phyloP scores from a whole-genome alignment of 1,140 invertebrate genomes.

The Babylonia areolata region DNA sequence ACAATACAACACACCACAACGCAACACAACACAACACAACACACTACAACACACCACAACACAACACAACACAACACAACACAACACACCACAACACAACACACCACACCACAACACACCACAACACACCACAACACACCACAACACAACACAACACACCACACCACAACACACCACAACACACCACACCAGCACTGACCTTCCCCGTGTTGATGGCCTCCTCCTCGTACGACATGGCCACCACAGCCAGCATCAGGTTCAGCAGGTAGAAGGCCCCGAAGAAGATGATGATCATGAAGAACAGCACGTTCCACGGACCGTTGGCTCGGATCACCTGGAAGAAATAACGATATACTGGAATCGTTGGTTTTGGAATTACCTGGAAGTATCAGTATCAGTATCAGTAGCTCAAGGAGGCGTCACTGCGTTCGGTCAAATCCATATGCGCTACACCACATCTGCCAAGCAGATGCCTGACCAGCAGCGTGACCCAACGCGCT shows the following conservation, averaged over 20 bases:
- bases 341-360: no score
- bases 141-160: neutral
- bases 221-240: slow-evolving; percentile 97
- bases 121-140: neutral
- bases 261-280: slow-evolving; percentile 98
- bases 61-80: no score
- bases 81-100: neutral
- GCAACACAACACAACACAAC: no score
- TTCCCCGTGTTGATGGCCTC: slow-evolving; percentile 69
- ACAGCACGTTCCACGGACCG: slow-evolving; percentile 98
- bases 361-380: no score
- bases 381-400: no score
- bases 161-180: neutral
- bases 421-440: no score
- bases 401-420: no score
- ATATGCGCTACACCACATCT: no score
- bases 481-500: no score
- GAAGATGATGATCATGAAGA: slow-evolving; percentile 99
- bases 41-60: no score
- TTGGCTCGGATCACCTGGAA: slow-evolving; percentile 90
- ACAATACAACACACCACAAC: no score
- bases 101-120: neutral
- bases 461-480: no score
- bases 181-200: slow-evolving; percentile 52
- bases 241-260: slow-evolving; percentile 99